Conservation (phyloP, 2,797 vertebrate species). For the Anguilla obscura region DNA sequence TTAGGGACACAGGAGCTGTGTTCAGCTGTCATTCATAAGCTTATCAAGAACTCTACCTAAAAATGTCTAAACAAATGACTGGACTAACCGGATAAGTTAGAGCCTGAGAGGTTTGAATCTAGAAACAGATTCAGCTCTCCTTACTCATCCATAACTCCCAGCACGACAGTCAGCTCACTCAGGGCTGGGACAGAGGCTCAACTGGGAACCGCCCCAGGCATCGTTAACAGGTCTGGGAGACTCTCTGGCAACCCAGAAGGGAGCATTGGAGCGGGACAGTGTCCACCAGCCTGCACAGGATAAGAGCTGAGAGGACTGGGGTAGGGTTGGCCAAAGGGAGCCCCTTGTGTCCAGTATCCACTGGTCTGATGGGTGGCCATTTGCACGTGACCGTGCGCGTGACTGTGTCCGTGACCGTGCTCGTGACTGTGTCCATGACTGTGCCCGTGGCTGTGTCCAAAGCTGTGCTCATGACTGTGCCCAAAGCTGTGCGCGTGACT, state of each 20-base stretch:
- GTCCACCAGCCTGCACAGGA: conserved; percentile 19
- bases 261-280: conserved; percentile 15
- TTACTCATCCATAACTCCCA: neutral
- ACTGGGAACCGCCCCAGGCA: neutral
- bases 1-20: neutral
- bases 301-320: conserved; percentile 25
- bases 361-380: neutral
- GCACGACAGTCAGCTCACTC: neutral
- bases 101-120: neutral
- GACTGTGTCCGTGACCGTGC: neutral
- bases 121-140: neutral
- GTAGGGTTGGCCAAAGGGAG: conserved; percentile 32
- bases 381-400: neutral
- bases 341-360: conserved; percentile 30
- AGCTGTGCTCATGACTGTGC: conserved; percentile 14
- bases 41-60: neutral
- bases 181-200: neutral
- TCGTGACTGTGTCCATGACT: conserved; percentile 25
- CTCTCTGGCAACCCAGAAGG: neutral
- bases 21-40: neutral
- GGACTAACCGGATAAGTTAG: neutral
- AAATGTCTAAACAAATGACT: neutral
- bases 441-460: conserved; percentile 20
- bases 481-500: conserved; percentile 18
- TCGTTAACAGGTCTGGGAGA: neutral